Base-by-base conservation (phyloP, 2,113 vertebrate species). In the Pelodiscus sinensis region DNA sequence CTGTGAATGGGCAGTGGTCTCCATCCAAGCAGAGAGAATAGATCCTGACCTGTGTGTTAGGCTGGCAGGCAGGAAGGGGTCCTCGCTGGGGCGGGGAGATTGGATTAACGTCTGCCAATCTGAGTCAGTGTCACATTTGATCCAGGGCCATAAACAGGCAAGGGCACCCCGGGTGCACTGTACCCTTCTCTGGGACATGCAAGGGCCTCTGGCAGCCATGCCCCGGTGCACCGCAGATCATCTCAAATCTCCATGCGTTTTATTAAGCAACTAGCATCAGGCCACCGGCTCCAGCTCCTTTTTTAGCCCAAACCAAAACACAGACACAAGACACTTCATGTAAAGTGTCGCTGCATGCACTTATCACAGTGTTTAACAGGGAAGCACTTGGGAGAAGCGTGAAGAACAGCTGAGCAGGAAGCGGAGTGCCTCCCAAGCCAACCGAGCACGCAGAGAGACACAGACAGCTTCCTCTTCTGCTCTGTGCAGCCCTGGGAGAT, bases 231-330 rank as follows among this genome's bases (percentile, higher is more conserved):
- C n/a, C n/a, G 80, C 44, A 58, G 71, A 22, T 51, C 77, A 55
- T 77, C 50, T 86, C n/a, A 21, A 15, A 16, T 25, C 68, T 60
- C 56, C 24, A 55, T 50, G 58, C 13, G 50, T 62, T 78, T 83
- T 58, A 71, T 73, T 73, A 62, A 90, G 81, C 80, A 75, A 84
- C 25, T 50, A 79, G 79, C 77, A 79, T 84, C 62, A 44, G 78
- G 51, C 81, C 27, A 82, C 50, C 44, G 73, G 83, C 77, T 82
- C 82, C 73, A 50, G 51, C 58, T 88, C 65, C 81, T 60, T 86
- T 75, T 90, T 90, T 88, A 93, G 93, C 83, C 54, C 65, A 51
- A 75, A 92, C 80, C 31, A 81, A 92, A 90, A 88, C 58, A 86
- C 24, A 79, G 35, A 68, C 9, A 27, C 3, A 9, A 82, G 68